Evolutionary conservation across 1,140 invertebrate species (phyloP), one percentile per base, ranked within the genome.

Genomic region (Antheraea mylitta): DNA sequence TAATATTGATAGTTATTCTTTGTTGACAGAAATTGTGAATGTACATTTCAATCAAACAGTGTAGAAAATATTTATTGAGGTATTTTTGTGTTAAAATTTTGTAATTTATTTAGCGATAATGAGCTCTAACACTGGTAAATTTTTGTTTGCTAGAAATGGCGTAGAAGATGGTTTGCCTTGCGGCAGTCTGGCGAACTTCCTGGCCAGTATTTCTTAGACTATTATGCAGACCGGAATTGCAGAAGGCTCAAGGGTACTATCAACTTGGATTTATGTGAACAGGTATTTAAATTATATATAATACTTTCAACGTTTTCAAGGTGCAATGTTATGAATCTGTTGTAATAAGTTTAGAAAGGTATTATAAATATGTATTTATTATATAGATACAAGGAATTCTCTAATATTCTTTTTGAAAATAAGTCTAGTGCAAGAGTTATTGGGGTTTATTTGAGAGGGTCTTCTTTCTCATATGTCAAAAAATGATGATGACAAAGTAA

Each of bases 251-350:
- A 99, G 92, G 98, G 98, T 72, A 94, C 95, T 72, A 98, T 99
- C 71, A 96, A 99, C 94, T 94, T 99, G 75, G 97, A 98, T 94
- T 96, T 98, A 85, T 99, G 98, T 92, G 97, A 98, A 93, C 97
- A 99, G 94, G 98, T 97, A 93, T 81, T 75, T 78, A 65, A 22
- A 37, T 63, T 13, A n/a, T 63, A 3, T 37, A 63, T 37, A 13
- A 63, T n/a, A 63, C 19, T 53, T 53, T 53, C 45, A 53, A 53
- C 13, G 16, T 16, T 53, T 53, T 53, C 45, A 53, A 53, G 45
- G 45, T n/a, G 11, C 6, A 53, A 53, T 53, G 45, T 53, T 16
- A n/a, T 16, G 0, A 13, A 16, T 53, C 9, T 53, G 45, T 5
- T 16, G 5, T n/a, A 13, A 53, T 2, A n/a, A 53, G 6, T 13